These are phyloP conservation scores for Aquatica leii DNA, from an alignment of 2,888 invertebrate species.

Conservation along the genomic window DNA sequence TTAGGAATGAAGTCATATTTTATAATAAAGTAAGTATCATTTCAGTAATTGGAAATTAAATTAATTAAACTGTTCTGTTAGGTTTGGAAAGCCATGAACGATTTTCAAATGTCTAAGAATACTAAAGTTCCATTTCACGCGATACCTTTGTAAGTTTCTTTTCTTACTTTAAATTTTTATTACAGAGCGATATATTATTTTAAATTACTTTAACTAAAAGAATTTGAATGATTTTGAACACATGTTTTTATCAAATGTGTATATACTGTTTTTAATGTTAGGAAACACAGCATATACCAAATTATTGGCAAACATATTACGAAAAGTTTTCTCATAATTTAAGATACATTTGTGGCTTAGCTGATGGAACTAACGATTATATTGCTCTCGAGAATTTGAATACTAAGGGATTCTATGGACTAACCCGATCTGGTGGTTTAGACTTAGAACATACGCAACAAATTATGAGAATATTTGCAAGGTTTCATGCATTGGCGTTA, in stretches of 20 bases:
- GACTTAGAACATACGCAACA: conserved; percentile 50
- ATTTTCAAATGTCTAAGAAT: conserved; percentile 54
- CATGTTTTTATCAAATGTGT: no score
- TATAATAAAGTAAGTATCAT: conserved; percentile 61
- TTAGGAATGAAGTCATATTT: conserved; percentile 74
- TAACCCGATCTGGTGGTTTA: conserved; percentile 52
- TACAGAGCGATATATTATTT: no score
- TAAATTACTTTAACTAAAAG: no score
- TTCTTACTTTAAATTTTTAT: background rate
- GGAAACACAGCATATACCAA: no score
- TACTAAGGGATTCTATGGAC: conserved; percentile 52
- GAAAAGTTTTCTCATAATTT: no score
- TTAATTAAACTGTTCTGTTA: conserved; percentile 17
- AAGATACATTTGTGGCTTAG: conserved; percentile 53
- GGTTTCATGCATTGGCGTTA: conserved; percentile 61
- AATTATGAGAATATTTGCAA: conserved; percentile 58
- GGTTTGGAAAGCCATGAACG: conserved; percentile 61
- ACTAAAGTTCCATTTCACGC: conserved; percentile 42
- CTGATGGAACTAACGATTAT: conserved; percentile 60
- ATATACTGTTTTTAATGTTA: no score
- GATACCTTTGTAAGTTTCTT: conserved; percentile 48
- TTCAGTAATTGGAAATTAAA: background rate
- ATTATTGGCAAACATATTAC: no score
- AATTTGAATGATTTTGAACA: no score
- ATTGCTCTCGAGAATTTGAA: conserved; percentile 59